phyloP scores from a whole-genome alignment of 37 sponge, comb jelly and placozoan species.

The Halisarca cf. caerulea region DNA sequence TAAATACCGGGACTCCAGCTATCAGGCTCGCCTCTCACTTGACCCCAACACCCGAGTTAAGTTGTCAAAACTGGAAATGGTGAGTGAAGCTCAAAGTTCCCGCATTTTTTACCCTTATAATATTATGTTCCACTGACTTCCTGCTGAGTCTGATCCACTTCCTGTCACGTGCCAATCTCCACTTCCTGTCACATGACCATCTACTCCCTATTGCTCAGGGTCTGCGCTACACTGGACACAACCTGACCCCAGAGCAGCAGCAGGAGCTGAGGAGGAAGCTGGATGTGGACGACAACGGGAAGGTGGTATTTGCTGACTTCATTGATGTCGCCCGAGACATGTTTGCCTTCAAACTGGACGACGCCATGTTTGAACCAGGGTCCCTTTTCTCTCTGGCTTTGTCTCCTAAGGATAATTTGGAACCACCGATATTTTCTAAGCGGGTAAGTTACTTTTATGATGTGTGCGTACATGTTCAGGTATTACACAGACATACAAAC shows the following conservation, averaged over 20 bases:
- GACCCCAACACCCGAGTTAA: conserved; percentile 54
- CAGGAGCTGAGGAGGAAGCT: conserved; percentile 34
- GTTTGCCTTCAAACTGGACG: conserved; percentile 71
- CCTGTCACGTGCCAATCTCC: no score
- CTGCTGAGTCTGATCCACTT: no score
- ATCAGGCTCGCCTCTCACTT: conserved; percentile 51
- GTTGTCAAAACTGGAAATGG: conserved; percentile 65
- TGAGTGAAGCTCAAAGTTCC: not conserved
- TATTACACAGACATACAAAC: not conserved
- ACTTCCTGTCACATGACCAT: no score
- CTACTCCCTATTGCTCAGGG: conserved; percentile 36
- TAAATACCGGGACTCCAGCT: conserved; percentile 1
- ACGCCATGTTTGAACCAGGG: conserved; percentile 39
- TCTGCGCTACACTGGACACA: conserved; percentile 62
- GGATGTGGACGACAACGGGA: conserved; percentile 61
- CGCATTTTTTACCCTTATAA: not conserved
- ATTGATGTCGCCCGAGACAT: conserved; percentile 55
- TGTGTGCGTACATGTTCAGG: no score
- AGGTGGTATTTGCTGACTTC: conserved; percentile 66
- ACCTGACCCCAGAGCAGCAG: conserved; percentile 35
- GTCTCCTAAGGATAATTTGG: conserved; percentile 58
- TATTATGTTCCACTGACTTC: not conserved
- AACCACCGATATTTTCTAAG: conserved; percentile 38
- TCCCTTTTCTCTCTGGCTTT: conserved; percentile 44
- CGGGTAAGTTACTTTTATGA: conserved; percentile 45